These are phyloP conservation scores for Vidua chalybeata DNA, from an alignment of 2,113 vertebrate species.

Conservation along the genomic window DNA sequence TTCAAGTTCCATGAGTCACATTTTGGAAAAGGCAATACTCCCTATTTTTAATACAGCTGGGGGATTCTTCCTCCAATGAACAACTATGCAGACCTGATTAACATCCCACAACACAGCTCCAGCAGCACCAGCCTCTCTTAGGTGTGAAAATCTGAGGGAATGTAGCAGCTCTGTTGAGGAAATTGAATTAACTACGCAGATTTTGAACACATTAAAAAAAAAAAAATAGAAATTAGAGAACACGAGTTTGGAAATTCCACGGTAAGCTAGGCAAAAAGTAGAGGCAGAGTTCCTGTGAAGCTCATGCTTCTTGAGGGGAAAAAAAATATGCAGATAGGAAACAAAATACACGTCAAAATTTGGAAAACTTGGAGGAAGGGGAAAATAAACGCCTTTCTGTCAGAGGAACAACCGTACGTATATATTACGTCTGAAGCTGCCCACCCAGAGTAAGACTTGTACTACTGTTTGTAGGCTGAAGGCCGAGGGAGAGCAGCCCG, in stretches of 20 bases:
- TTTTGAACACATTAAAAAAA: neutral
- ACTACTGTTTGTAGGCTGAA: too few relatives aligned
- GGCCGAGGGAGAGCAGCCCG: neutral
- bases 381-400: too few relatives aligned
- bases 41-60: neutral
- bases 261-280: neutral
- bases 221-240: neutral
- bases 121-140: neutral
- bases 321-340: fast-evolving
- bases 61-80: neutral
- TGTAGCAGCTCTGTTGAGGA: neutral
- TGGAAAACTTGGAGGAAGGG: neutral
- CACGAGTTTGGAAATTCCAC: neutral
- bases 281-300: neutral
- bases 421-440: neutral
- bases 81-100: neutral
- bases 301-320: fast-evolving
- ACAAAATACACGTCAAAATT: neutral
- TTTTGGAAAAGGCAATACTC: neutral
- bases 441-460: fast-evolving
- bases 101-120: neutral
- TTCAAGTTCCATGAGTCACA: neutral
- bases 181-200: fast-evolving
- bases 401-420: fast-evolving
- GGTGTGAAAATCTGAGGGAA: neutral